Conservation (phyloP, 2,888 invertebrate species). For the Rhamphomyia laevipes region DNA sequence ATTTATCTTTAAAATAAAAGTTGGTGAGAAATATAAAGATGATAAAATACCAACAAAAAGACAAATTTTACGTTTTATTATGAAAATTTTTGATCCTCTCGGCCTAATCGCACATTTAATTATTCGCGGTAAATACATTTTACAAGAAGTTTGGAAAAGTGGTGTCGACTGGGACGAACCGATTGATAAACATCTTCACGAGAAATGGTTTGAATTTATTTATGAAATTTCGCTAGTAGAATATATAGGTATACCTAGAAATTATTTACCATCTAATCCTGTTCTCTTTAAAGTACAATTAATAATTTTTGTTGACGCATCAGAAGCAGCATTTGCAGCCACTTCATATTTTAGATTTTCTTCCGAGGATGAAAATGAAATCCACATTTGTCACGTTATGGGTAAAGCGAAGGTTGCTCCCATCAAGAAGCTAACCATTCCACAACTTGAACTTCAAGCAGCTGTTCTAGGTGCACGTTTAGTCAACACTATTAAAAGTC, state of each 20-base stretch:
- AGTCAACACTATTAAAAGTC: conserved; percentile 3
- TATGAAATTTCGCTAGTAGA: not conserved
- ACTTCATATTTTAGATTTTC: conserved; percentile 6
- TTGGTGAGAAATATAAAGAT: too few species aligned
- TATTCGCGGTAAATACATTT: conserved; percentile 1
- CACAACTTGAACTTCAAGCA: conserved; percentile 4
- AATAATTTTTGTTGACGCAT: conserved; percentile 6
- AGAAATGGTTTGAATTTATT: not conserved
- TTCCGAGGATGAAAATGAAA: not conserved
- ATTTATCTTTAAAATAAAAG: too few species aligned
- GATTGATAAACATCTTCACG: not conserved
- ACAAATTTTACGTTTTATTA: conserved; percentile 3
- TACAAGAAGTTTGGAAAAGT: conserved; percentile 4
- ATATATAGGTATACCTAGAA: not conserved
- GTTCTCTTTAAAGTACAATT: not conserved
- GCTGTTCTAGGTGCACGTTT: conserved; percentile 4
- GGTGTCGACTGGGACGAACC: conserved; percentile 4
- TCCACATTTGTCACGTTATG: not conserved
- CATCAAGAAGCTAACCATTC: conserved; percentile 3
- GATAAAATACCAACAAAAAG: not conserved
- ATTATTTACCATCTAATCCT: not conserved
- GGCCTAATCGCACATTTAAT: not conserved
- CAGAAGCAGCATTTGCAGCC: not conserved
- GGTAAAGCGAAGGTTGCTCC: conserved; percentile 4
- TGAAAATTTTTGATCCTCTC: conserved; percentile 7